phyloP scores from a whole-genome alignment of 2,113 vertebrate genomes.

The Rousettus leschenaultii region DNA sequence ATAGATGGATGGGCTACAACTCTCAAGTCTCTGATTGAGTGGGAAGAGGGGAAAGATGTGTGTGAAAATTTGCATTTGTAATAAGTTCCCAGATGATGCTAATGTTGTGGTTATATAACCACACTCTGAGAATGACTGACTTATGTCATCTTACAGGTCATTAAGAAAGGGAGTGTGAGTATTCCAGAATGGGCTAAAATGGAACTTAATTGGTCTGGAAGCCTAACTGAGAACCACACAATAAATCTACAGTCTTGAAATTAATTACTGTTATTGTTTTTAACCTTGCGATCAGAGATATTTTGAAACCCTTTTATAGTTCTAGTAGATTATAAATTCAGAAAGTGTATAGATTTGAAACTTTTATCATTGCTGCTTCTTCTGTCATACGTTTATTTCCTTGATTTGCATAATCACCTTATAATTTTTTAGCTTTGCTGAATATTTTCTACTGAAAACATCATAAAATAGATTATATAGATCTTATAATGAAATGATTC shows the following conservation, averaged over 20 bases:
- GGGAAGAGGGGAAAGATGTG: no score
- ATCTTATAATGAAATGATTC: not conserved
- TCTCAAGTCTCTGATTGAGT: not conserved
- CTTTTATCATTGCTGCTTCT: not conserved
- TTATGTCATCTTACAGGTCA: not conserved
- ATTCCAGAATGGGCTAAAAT: not conserved
- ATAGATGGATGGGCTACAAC: not conserved
- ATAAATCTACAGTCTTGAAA: not conserved
- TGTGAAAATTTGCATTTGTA: not conserved
- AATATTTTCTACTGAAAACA: not conserved
- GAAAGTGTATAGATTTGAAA: not conserved
- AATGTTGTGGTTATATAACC: not conserved
- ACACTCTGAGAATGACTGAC: not conserved
- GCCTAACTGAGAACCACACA: not conserved
- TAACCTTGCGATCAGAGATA: not conserved
- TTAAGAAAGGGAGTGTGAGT: not conserved
- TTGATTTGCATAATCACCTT: slow-evolving; percentile 9
- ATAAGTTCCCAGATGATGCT: not conserved
- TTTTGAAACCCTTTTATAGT: not conserved
- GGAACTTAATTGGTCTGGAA: not conserved
- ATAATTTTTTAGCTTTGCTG: not conserved
- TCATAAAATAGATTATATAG: not conserved
- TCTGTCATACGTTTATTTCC: not conserved
- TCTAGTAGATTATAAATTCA: not conserved
- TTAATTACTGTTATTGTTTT: not conserved